Percentiles rank a stretch among this genome's conserved stretches.
phyloP scores from a whole-genome alignment of 2,888 invertebrate genomes.

The Acleris emargana region DNA sequence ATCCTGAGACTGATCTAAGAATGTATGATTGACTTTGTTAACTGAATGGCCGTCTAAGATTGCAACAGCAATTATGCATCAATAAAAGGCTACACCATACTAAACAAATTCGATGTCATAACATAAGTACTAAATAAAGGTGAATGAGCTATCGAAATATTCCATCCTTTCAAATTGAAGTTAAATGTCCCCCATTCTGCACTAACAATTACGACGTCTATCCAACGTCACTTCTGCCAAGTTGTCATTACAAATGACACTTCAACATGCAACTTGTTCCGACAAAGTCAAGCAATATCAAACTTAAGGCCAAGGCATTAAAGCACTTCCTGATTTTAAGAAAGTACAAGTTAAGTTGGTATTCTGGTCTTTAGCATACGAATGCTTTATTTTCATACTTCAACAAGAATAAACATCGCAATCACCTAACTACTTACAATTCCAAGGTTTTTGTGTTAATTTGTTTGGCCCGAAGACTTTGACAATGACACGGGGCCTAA shows the following conservation, averaged over 20 bases:
- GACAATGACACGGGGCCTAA: constrained; percentile 26
- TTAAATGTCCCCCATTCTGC: constrained; percentile 25
- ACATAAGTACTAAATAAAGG: constrained; percentile 2
- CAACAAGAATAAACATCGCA: constrained; percentile 35
- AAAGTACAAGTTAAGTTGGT: constrained; percentile 9
- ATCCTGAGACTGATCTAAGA: too few species aligned
- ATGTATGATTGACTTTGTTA: too few species aligned
- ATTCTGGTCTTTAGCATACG: constrained; percentile 34
- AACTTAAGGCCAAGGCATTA: not conserved
- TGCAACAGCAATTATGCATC: too few species aligned
- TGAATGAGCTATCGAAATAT: constrained; percentile 14
- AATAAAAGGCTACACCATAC: not conserved
- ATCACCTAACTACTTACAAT: constrained; percentile 30
- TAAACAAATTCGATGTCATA: not conserved
- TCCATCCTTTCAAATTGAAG: constrained; percentile 18
- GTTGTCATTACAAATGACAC: constrained; percentile 35
- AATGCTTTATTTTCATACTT: constrained; percentile 36
- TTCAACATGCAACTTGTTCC: constrained; percentile 5
- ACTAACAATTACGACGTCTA: constrained; percentile 29
- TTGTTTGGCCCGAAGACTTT: constrained; percentile 26
- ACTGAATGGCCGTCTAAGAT: too few species aligned
- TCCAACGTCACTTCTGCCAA: constrained; percentile 30
- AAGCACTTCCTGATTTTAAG: not conserved
- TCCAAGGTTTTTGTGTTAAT: constrained; percentile 36
- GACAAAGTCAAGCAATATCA: not conserved